phyloP scores from a whole-genome alignment of 2,113 vertebrate genomes.

The Cottus gobio region DNA sequence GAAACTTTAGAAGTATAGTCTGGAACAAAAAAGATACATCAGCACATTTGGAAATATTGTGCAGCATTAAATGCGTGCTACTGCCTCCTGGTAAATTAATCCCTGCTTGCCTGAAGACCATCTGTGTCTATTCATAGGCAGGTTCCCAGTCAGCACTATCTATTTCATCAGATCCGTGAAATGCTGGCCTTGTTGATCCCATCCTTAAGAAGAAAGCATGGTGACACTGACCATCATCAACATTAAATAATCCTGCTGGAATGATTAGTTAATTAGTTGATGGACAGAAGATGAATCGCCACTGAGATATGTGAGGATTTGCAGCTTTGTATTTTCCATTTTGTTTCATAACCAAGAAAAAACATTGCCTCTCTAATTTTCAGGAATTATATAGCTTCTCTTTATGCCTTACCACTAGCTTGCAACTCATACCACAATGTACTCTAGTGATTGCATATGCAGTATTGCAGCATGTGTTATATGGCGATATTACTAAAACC shows the following conservation, averaged over 20 bases:
- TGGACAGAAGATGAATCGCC: background rate
- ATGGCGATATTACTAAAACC: conserved; percentile 5
- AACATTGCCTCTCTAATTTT: background rate
- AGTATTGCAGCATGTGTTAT: conserved; percentile 2
- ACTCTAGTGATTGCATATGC: background rate
- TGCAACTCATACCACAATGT: background rate
- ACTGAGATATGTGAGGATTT: background rate
- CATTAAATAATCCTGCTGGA: background rate
- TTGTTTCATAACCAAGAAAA: background rate
- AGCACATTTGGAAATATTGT: conserved; percentile 28
- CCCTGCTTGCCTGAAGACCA: conserved; percentile 17
- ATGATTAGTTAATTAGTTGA: background rate
- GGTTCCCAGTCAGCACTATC: conserved; percentile 46
- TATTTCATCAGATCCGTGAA: conserved; percentile 6
- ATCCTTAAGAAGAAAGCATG: background rate
- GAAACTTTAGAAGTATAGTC: conserved; percentile 27
- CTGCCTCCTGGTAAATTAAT: conserved; percentile 41
- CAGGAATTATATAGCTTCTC: background rate
- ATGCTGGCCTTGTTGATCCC: background rate
- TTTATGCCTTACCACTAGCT: background rate
- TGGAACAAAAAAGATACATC: background rate
- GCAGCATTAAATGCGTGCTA: conserved; percentile 14
- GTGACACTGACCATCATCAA: background rate
- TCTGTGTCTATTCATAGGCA: conserved; percentile 46
- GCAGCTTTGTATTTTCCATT: background rate